Percentiles rank a stretch among this genome's conserved stretches.
Evolutionary conservation across 2,888 invertebrate genomes (phyloP).

Genomic region (Drosophila subquinaria): DNA sequence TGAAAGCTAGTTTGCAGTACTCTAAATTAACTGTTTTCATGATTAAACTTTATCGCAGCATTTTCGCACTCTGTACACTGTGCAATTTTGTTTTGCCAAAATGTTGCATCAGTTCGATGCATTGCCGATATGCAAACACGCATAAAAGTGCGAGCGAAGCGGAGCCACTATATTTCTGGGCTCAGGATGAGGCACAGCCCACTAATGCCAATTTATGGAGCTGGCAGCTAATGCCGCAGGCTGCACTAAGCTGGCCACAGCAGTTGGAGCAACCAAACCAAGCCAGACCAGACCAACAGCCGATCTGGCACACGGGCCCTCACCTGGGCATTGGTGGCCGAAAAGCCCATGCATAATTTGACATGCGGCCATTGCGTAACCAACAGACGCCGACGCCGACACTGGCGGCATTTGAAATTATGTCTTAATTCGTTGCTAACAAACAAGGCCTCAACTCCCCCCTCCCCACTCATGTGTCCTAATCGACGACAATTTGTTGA

Average conservation of each 20-base stretch:
- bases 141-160: slow-evolving; percentile 67
- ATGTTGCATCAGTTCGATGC: slow-evolving; percentile 62
- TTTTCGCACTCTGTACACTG: slow-evolving; percentile 4
- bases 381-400: slow-evolving; percentile 36
- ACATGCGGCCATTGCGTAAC: slow-evolving; percentile 73
- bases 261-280: not conserved
- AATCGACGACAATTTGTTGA: slow-evolving; percentile 71
- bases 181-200: slow-evolving; percentile 13
- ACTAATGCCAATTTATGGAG: slow-evolving; percentile 79
- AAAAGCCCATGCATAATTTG: slow-evolving; percentile 73
- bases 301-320: slow-evolving; percentile 19
- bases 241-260: slow-evolving; percentile 57
- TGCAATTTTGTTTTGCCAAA: slow-evolving; percentile 18
- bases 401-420: slow-evolving; percentile 66
- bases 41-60: too few relatives aligned
- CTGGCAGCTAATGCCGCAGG: slow-evolving; percentile 44
- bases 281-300: slow-evolving; percentile 3
- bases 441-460: slow-evolving; percentile 29
- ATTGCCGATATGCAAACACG: slow-evolving; percentile 78
- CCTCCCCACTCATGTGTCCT: not conserved
- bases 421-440: slow-evolving; percentile 65
- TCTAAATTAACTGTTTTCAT: too few relatives aligned
- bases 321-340: slow-evolving; percentile 18
- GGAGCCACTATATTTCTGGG: not conserved
- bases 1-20: too few relatives aligned